Base-by-base conservation (phyloP, 2,888 invertebrate species). In the Willowsia nigromaculata region DNA sequence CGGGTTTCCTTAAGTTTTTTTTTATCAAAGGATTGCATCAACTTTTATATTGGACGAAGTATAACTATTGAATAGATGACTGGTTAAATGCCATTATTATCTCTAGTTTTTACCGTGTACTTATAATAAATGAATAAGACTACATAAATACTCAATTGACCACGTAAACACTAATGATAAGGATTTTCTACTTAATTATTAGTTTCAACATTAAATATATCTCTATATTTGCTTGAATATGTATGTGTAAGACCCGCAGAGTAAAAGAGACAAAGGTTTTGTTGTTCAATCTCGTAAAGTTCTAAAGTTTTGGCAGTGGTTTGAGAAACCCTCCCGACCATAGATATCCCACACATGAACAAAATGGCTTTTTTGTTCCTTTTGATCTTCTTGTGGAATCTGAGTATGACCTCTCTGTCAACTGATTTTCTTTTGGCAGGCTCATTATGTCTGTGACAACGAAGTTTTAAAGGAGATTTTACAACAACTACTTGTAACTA, bases 311-410 rank as follows among this genome's bases (percentile, higher is more conserved):
- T 88, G 87, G 87, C 87, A 88, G 87, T 88, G 87, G 81, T 82
- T 74, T 56, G 11, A 68, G 65, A 82, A 88, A 88, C 87, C 87
- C 87, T 74, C 59, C 87, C 87, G 87, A 88, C 87, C 87, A 88
- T 86, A 62, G 43, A 65, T n/a, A 27, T 76, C 76, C 85, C 85
- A 85, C n/a, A 68, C 59, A 83, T 27, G 50, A 62, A 76, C 33
- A 37, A 78, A 37, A 22, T 53, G 78, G 50, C 43, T n/a, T 25
- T n/a, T n/a, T 56, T 37, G 9, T 33, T 83, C 30, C 33, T 18
- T 30, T 65, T 65, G 47, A 33, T 25, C 30, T 13, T 15, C 13
- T 11, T n/a, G 84, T 74, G 84, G 74, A 74, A 40, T 5, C 15
- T 62, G 50, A 18, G 11, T 25, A 33, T 81, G 86, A 80, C 86